These are phyloP conservation scores for Sesia apiformis DNA, from an alignment of 2,888 invertebrate genomes.

Conservation along the genomic window DNA sequence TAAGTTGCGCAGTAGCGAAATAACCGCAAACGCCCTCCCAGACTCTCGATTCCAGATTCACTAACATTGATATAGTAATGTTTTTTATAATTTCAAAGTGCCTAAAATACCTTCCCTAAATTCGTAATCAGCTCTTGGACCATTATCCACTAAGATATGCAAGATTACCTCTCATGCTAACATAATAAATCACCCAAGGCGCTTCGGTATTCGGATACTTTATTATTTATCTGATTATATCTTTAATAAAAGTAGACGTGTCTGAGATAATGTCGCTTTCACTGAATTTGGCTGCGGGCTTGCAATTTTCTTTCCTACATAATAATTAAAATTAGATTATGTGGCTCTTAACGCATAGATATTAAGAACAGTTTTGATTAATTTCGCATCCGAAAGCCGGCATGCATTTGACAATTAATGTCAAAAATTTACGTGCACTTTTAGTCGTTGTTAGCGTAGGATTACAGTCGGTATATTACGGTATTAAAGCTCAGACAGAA, in stretches of 20 bases:
- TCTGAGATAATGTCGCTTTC: slow-evolving; percentile 29
- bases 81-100: no score
- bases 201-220: not conserved
- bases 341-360: no score
- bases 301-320: slow-evolving; percentile 16
- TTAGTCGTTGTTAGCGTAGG: not conserved
- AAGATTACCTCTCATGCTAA: not conserved
- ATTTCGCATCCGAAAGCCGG: slow-evolving; percentile 1
- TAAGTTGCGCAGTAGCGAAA: no score
- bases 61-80: no score
- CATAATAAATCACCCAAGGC: slow-evolving; percentile 6
- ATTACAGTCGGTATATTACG: no score
- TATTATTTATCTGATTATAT: not conserved
- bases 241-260: not conserved
- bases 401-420: not conserved
- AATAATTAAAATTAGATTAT: no score
- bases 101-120: no score
- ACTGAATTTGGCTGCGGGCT: slow-evolving; percentile 26
- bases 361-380: not conserved
- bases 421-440: not conserved
- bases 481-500: no score
- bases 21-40: no score
- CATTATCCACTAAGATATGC: not conserved
- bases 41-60: no score
- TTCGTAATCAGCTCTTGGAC: no score